Base-by-base conservation (phyloP, 2,113 vertebrate species). In the Rattus rattus region DNA sequence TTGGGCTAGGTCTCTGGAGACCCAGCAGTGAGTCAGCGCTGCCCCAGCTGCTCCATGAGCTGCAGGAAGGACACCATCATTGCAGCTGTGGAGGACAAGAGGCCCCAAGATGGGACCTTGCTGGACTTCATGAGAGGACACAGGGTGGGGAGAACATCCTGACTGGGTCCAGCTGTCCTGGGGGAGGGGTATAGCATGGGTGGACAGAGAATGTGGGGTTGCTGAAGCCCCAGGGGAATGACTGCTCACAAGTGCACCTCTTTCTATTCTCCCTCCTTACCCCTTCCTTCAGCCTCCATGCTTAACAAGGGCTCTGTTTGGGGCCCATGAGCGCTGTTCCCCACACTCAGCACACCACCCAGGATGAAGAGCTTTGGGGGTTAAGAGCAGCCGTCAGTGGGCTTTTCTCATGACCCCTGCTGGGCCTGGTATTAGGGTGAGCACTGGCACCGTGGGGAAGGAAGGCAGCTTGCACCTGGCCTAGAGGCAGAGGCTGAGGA, bases 291-390 rank as follows among this genome's bases (percentile, higher is more conserved):
- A 14, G 59, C 49, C 7, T 6, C 43, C 43, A 43, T 43, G 43
- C 43, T 43, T 43, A 43, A 43, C 76, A 1, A 5, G 36, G 49
- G 4, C 20, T 69, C 43, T 56, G 80, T 80, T 8, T 17, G 22
- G 24, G 54, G 22, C 65, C 83, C 26, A 17, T 39, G 16, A 2
- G 11, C 16, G 2, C 36, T 5, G 14, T 52, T 56, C 8, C 76
- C 14, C 0, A 0, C 36, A 39, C 10, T 47, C 10, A 14, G 36
- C 9, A 1, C 0, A 2, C 19, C 7, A 5, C 52, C 49, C 39
- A 16, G 77, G 63, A 12, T 9, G 76, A 8, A 33, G 52, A 65
- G 59, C 11, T 6, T 28, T 24, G 24, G 19, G 79, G 14, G 43
- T 24, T 43, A 14, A 59, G 24, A 49, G 30, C 4, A 3, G 61